phyloP scores from a whole-genome alignment of 1,140 invertebrate genomes.

The Diuraphis noxia region DNA sequence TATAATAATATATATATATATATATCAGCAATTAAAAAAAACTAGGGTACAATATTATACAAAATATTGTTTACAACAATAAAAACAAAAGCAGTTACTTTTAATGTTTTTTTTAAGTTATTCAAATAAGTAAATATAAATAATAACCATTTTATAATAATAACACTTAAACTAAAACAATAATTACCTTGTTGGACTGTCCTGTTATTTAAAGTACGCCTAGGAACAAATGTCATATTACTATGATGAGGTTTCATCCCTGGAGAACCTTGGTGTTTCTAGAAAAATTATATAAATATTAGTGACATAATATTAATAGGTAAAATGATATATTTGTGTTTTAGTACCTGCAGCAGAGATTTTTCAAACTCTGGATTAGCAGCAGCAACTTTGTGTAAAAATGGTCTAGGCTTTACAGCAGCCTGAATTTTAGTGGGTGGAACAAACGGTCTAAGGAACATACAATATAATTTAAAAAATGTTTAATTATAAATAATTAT shows the following conservation, averaged over 20 bases:
- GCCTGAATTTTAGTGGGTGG: conserved; percentile 35
- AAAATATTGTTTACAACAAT: not conserved
- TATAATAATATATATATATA: no score
- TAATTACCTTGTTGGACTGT: conserved; percentile 45
- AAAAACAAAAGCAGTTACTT: not conserved
- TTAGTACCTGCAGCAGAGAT: conserved; percentile 35
- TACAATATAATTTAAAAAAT: no score
- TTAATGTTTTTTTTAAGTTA: not conserved
- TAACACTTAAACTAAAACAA: no score
- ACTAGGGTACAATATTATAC: not conserved
- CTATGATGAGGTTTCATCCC: conserved; percentile 8
- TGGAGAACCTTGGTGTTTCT: conserved; percentile 27
- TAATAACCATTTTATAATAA: not conserved
- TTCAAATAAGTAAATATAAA: not conserved
- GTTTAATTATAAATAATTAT: not conserved
- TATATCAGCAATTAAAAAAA: not conserved
- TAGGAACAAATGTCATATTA: conserved; percentile 47
- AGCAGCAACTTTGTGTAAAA: conserved; percentile 51
- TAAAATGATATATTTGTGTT: not conserved
- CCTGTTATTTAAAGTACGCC: conserved; percentile 20
- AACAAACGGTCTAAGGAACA: conserved; percentile 13
- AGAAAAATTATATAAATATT: not conserved
- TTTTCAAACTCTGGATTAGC: conserved; percentile 50
- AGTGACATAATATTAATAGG: not conserved
- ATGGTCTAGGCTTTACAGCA: conserved; percentile 49